A percentile compares a stretch with the other conserved stretches of the same genome.
These are phyloP conservation scores for Virgularia gustaviana DNA, from an alignment of 92 coral and sea anemone genomes.

Conservation along the genomic window DNA sequence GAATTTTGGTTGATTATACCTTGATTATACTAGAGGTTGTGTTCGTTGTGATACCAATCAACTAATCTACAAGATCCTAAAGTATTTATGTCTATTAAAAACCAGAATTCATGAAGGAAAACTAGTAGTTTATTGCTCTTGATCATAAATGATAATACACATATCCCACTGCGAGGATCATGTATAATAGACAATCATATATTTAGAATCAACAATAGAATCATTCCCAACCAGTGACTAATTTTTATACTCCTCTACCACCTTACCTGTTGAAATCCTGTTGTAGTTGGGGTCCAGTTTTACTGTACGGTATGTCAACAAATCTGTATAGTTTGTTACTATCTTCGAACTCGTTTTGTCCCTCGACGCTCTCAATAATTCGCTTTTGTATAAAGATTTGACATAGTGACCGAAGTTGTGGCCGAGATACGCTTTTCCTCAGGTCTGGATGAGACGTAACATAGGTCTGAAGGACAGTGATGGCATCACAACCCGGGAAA, in stretches of 20 bases:
- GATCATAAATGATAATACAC: too few species aligned
- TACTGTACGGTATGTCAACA: conserved; percentile 26
- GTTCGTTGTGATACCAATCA: too few species aligned
- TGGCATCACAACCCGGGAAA: conserved; percentile 79
- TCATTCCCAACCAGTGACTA: neutral
- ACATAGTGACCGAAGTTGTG: conserved; percentile 77
- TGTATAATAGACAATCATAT: neutral
- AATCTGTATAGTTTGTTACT: conserved; percentile 62
- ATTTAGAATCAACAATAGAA: neutral
- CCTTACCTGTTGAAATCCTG: conserved; percentile 22
- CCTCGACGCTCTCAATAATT: conserved; percentile 72
- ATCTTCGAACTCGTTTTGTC: conserved; percentile 51
- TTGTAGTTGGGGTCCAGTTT: neutral
- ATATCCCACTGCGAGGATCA: too few species aligned
- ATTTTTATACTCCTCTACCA: too few species aligned
- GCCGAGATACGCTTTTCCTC: conserved; percentile 72
- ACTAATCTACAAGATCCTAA: too few species aligned
- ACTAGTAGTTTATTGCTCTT: too few species aligned
- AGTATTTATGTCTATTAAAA: too few species aligned
- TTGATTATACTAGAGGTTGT: too few species aligned
- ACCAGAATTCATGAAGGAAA: neutral
- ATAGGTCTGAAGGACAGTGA: conserved; percentile 68
- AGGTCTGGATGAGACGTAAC: conserved; percentile 73
- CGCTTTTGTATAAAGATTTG: conserved; percentile 77
- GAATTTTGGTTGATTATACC: too few species aligned